phyloP scores from a whole-genome alignment of 2,113 vertebrate species.

The Ceyx margarethae region DNA sequence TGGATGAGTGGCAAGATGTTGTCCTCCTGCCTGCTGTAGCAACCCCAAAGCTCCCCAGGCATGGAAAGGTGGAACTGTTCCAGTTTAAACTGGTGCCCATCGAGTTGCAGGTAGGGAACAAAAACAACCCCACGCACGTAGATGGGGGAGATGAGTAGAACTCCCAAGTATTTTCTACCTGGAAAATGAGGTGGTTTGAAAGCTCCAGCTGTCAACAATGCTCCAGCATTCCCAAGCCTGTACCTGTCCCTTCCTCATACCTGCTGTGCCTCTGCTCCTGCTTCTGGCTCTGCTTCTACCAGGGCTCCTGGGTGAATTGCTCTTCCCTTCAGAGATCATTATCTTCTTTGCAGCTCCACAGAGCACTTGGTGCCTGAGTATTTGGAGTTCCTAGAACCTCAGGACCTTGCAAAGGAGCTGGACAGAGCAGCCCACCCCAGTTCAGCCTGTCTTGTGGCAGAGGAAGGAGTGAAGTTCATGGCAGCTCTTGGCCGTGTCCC shows the following conservation, averaged over 20 bases:
- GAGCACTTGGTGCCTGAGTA: neutral
- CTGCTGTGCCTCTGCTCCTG: neutral
- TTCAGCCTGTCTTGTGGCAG: neutral
- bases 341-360: neutral
- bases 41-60: neutral
- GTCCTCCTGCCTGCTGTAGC: neutral
- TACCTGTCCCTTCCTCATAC: neutral
- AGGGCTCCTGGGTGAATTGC: too few species aligned
- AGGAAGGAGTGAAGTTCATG: accelerated
- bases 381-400: neutral
- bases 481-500: neutral
- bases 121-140: neutral
- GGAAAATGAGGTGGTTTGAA: neutral
- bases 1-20: neutral
- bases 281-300: neutral
- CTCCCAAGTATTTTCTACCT: neutral
- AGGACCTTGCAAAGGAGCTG: neutral
- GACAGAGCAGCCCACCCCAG: neutral
- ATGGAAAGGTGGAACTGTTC: neutral
- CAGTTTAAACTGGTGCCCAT: neutral
- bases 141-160: neutral
- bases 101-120: neutral
- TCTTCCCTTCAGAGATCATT: neutral
- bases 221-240: neutral
- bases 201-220: neutral